Percentiles rank a stretch among this genome's conserved stretches.
Conservation (phyloP, 1,140 invertebrate genomes). For the Acromyrmex charruanus region DNA sequence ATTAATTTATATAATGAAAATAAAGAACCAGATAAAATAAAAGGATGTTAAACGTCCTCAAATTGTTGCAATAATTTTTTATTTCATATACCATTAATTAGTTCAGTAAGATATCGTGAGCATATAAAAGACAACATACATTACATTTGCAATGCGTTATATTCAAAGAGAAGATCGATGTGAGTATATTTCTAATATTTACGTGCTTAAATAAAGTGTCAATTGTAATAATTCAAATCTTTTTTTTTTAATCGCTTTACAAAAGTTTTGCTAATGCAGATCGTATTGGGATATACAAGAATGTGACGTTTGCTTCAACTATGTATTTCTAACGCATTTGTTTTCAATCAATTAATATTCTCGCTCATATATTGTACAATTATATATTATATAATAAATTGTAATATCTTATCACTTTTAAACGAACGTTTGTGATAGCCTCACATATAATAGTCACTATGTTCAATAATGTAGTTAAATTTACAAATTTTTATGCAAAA, state of each 20-base stretch:
- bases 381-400: background rate
- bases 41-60: background rate
- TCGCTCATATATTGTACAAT: constrained; percentile 1
- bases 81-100: constrained; percentile 34
- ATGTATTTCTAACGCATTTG: background rate
- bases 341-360: constrained; percentile 2
- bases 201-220: constrained; percentile 13
- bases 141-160: constrained; percentile 24
- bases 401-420: background rate
- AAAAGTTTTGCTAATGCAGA: background rate
- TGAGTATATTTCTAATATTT: constrained; percentile 1
- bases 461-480: background rate
- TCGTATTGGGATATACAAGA: background rate
- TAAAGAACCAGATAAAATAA: background rate
- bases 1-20: constrained; percentile 7
- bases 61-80: constrained; percentile 23
- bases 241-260: constrained; percentile 1
- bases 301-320: background rate
- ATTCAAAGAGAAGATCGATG: constrained; percentile 18
- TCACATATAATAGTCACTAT: background rate
- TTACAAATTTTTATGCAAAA: background rate
- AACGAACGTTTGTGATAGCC: background rate
- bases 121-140: constrained; percentile 38
- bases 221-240: constrained; percentile 4
- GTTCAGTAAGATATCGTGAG: constrained; percentile 14